Base-by-base conservation (phyloP, 2,888 invertebrate genomes). In the Nemotelus pantherinus region DNA sequence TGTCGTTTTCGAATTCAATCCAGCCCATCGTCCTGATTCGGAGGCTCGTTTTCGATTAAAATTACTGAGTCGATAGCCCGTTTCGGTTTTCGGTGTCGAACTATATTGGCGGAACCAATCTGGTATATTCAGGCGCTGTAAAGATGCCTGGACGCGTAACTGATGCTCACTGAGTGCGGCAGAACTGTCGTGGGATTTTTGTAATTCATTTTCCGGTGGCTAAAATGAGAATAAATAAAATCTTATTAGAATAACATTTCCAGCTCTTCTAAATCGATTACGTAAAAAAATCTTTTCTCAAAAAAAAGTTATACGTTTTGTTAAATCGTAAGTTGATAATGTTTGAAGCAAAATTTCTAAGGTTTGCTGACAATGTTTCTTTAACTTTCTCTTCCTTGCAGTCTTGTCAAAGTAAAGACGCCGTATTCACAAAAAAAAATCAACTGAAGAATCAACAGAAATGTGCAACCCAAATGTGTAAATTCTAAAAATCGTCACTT, bases 131-230 rank as follows among this genome's bases (percentile, higher is more conserved):
- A 98, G 92, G 85, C 95, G 95, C 88, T 97, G 96, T 84, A 98
- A 88, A 75, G 97, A 97, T 83, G 96, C 93, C 88, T 96, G 95
- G 80, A 98, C 95, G 82, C 97, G 92, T 81, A 97, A 89, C 88
- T 98, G 97, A 89, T 97, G 96, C 89, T 97, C 97, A 80, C 97
- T 97, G 85, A 96, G 93, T 80, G 90, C 90, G 82, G 91, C 91
- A 86, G 93, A 92, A 83, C 85, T 87, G 80, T 87, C 87, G 80
- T 87, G 87, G 74, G 86, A 86, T 89, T 95, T 95, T 89, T 95
- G 95, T 85, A 96, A 90, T 88, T 96, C 95, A 92, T 97, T 97
- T 89, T 97, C 96, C 82, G 96, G 96, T 84, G 96, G 95, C 95
- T 96, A 91, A 89, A 89, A 81, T 83, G 83, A 83, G 83, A 79